These are phyloP conservation scores for Amorpha juglandis DNA, from an alignment of 2,888 invertebrate species.

Conservation along the genomic window DNA sequence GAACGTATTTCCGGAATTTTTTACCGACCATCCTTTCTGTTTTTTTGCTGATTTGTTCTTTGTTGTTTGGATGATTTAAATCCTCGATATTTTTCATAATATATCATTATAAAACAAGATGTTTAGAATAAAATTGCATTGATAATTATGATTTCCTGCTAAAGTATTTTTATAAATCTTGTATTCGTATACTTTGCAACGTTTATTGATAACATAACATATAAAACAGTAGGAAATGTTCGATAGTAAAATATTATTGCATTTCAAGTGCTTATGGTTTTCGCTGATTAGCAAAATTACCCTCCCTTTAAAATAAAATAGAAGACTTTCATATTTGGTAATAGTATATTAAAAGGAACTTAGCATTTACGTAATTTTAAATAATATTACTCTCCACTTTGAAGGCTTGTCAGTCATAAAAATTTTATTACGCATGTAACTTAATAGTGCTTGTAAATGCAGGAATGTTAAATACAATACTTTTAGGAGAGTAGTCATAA, in stretches of 20 bases:
- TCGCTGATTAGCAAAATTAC: no score
- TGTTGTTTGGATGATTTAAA: not conserved
- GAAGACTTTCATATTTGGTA: not conserved
- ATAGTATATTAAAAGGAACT: not conserved
- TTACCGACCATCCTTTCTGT: constrained; percentile 43
- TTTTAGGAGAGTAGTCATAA: constrained; percentile 14
- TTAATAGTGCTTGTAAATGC: constrained; percentile 13
- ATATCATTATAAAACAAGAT: no score
- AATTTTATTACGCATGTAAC: constrained; percentile 13
- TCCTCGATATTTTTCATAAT: not conserved
- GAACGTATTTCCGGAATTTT: constrained; percentile 65
- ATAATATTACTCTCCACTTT: not conserved
- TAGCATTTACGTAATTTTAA: constrained; percentile 1
- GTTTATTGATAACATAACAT: no score
- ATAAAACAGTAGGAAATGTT: no score
- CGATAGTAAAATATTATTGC: no score
- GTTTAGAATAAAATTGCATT: no score
- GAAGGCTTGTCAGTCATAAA: not conserved
- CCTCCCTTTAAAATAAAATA: no score
- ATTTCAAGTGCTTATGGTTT: no score
- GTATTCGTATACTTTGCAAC: no score
- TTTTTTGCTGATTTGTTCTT: constrained; percentile 30
- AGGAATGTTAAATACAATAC: not conserved
- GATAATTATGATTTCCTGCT: no score
- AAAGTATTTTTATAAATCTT: no score